These are phyloP conservation scores for Danionella cerebrum DNA, from an alignment of 2,113 vertebrate species.

Conservation along the genomic window DNA sequence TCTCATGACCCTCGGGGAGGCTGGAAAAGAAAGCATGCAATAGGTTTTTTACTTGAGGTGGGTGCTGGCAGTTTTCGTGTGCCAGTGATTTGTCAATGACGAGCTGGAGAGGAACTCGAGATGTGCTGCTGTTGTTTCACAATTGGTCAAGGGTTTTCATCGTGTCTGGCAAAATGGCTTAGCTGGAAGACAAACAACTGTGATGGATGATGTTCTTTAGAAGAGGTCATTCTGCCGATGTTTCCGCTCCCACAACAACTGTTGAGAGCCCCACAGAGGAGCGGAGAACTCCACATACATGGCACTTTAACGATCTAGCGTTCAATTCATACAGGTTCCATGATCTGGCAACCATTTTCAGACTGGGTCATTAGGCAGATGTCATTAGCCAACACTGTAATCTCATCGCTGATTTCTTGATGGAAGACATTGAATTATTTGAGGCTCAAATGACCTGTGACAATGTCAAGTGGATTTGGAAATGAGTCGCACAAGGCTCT, in stretches of 20 bases:
- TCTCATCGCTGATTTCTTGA: slow-evolving; percentile 9
- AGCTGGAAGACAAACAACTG: slow-evolving; percentile 46
- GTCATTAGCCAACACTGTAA: slow-evolving; percentile 18
- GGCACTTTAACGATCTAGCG: neutral
- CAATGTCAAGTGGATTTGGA: slow-evolving; percentile 24
- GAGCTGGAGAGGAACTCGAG: neutral
- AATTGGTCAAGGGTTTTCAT: slow-evolving; percentile 8
- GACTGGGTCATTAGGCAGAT: slow-evolving; percentile 20
- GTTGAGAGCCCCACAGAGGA: slow-evolving; percentile 23
- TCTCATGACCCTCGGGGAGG: slow-evolving; percentile 9
- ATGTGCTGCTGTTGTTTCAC: slow-evolving; percentile 38
- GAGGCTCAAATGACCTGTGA: slow-evolving; percentile 30
- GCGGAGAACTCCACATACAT: slow-evolving; percentile 9
- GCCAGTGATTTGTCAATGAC: slow-evolving; percentile 7
- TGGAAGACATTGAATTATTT: slow-evolving; percentile 31
- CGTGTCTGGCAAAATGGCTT: slow-evolving; percentile 44
- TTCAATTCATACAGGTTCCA: neutral
- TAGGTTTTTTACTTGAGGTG: neutral
- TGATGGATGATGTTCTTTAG: slow-evolving; percentile 53
- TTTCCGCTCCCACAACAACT: slow-evolving; percentile 35
- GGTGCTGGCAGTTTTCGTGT: neutral
- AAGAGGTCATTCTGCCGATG: slow-evolving; percentile 38
- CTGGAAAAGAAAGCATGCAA: slow-evolving; percentile 6
- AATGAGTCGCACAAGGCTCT: slow-evolving; percentile 16
- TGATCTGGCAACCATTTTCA: neutral